Base-by-base conservation (phyloP, 53 echinoderm and acorn worm genomes). In the Actinopyga echinites region DNA sequence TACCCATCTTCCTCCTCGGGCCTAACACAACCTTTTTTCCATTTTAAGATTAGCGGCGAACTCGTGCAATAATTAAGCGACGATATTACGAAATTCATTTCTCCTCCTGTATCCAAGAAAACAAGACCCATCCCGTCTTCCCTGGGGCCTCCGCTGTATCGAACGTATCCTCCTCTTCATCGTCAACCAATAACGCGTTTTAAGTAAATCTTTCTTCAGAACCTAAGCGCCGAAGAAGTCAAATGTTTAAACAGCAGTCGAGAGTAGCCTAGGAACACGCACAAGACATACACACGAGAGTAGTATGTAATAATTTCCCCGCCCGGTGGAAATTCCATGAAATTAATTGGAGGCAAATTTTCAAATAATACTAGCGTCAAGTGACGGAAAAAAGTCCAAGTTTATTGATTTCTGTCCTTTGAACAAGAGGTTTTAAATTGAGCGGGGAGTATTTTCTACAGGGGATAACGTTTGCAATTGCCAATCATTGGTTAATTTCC, bases 401-500 rank as follows among this genome's bases (percentile, higher is more conserved):
- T 40, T 71, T 71, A 71, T 71, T 71, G 71, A 71, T 71, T 71
- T 23, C 34, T 71, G 40, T 40, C 71, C 44, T 40, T 32, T 45
- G 54, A 78, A 78, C 78, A 78, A 33, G 21, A 56, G 32, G 57
- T 49, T 55, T 78, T 56, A 56, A 54, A 78, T 56, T 56, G 78
- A 54, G 78, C 78, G 78, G 56, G 26, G 57, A 78, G 54, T 78
- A 78, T 56, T 54, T 78, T 78, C 78, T 78, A 56, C 33, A 78
- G 78, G 78, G 78, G 78, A 78, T 78, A 55, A 56, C 25, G 19
- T 55, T 52, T 33, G 54, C 45, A 56, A 79, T 84, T 33, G 84
- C 55, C 68, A 79, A 88, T 88, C 89, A 88, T 37, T 65, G 30
- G 78, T 84, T 88, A 65, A 74, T 88, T 88, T 88, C 89, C 79